phyloP scores from a whole-genome alignment of 37 sponge, comb jelly and placozoan genomes.

The Beroe forskalii region DNA sequence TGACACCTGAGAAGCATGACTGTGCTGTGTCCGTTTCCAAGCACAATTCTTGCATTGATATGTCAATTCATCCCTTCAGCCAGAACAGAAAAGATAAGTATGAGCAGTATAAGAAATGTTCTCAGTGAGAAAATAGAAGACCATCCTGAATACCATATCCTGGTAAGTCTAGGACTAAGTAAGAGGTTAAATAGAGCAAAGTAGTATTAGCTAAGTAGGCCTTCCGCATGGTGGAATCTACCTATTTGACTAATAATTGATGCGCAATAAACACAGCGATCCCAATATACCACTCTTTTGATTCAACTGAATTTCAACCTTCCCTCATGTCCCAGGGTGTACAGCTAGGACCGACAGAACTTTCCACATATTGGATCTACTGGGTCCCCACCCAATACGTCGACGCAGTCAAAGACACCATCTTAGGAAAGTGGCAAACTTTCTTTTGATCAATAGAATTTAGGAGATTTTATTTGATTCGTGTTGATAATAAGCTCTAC shows the following conservation, averaged over 20 bases:
- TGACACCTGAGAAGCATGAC: too few species aligned
- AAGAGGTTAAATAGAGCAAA: too few species aligned
- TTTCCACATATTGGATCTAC: constrained; percentile 89
- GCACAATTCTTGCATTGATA: too few species aligned
- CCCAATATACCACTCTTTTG: too few species aligned
- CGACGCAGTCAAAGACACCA: constrained; percentile 82
- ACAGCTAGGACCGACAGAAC: constrained; percentile 87
- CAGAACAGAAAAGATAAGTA: constrained; percentile 81
- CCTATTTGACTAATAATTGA: too few species aligned
- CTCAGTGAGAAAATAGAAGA: constrained; percentile 84
- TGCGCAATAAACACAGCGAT: too few species aligned
- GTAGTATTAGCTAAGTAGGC: too few species aligned
- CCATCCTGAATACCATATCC: constrained; percentile 82
- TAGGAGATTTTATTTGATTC: neutral
- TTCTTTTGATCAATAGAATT: constrained; percentile 16
- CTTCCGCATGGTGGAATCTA: too few species aligned
- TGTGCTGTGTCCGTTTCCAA: too few species aligned
- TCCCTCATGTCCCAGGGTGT: constrained; percentile 71
- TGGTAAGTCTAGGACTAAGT: constrained; percentile 75
- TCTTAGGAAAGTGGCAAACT: constrained; percentile 83
- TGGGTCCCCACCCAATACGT: constrained; percentile 95
- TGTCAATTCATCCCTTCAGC: constrained; percentile 70
- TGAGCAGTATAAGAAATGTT: constrained; percentile 74
- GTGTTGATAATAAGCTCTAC: too few species aligned
- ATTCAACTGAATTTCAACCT: too few species aligned